Conservation (phyloP, 2,888 invertebrate genomes). For the Gnatocerus cornutus region DNA sequence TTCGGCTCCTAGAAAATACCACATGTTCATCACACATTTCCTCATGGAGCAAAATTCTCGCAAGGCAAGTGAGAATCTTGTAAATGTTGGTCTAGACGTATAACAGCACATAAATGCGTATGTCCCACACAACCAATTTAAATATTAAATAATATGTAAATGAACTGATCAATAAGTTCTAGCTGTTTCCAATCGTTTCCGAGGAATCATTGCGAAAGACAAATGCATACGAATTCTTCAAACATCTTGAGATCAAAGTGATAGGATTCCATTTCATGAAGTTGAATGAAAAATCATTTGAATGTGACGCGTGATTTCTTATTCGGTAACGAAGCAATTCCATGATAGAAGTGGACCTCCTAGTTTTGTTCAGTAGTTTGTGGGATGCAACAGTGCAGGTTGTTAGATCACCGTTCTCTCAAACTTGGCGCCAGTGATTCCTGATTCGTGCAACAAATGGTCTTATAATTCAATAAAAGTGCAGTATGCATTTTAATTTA, state of each 20-base stretch:
- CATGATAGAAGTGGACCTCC: constrained; percentile 42
- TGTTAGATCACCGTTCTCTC: constrained; percentile 5
- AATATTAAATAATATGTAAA: constrained; percentile 18
- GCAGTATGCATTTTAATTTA: constrained; percentile 19
- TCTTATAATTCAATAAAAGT: constrained; percentile 13
- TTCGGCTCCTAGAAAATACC: too few relatives aligned
- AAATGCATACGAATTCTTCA: too few relatives aligned
- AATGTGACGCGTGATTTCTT: constrained; percentile 9
- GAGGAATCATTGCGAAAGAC: not conserved
- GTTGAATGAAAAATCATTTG: not conserved
- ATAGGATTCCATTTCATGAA: not conserved
- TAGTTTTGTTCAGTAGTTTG: constrained; percentile 38
- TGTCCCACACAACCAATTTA: constrained; percentile 23
- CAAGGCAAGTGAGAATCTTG: too few relatives aligned
- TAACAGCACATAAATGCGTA: not conserved
- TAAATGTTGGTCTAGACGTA: constrained; percentile 2
- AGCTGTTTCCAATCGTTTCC: constrained; percentile 1
- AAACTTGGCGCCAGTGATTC: constrained; percentile 26
- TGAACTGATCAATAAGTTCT: not conserved
- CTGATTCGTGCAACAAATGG: constrained; percentile 18
- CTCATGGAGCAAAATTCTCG: too few relatives aligned
- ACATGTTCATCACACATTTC: too few relatives aligned
- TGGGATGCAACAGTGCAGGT: constrained; percentile 28
- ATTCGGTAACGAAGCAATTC: constrained; percentile 18
- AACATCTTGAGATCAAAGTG: not conserved